Percentiles rank a stretch among this genome's conserved stretches.
Evolutionary conservation across 2,797 vertebrate species (phyloP).

Genomic region (Gymnoscopelus braueri): DNA sequence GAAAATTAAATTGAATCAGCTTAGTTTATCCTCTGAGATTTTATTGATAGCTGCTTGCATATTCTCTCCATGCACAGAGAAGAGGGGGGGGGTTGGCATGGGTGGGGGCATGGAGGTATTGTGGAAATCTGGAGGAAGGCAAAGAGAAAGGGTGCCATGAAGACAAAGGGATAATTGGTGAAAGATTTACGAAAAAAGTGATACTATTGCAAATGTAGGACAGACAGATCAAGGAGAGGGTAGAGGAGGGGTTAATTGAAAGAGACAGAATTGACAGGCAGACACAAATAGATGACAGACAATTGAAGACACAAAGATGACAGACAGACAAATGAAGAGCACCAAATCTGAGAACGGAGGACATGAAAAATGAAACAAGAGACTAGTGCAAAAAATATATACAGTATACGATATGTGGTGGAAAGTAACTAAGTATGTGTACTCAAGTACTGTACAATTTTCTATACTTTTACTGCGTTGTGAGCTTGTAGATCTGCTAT

Average conservation of each 20-base stretch:
- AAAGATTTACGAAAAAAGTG: not conserved
- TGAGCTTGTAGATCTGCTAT: too few relatives aligned
- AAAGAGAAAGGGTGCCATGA: not conserved
- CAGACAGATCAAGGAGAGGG: not conserved
- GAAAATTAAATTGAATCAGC: slow-evolving; percentile 41
- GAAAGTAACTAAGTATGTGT: too few relatives aligned
- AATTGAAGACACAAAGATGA: not conserved
- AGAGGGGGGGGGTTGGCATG: not conserved
- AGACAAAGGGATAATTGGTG: not conserved
- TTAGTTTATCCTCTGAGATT: slow-evolving; percentile 42
- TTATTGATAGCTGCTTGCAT: slow-evolving; percentile 19
- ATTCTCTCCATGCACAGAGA: not conserved
- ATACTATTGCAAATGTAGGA: slow-evolving; percentile 9
- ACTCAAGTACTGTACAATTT: too few relatives aligned
- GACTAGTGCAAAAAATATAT: too few relatives aligned
- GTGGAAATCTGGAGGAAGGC: not conserved
- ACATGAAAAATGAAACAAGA: not conserved
- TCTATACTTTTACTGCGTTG: too few relatives aligned
- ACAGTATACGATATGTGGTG: too few relatives aligned
- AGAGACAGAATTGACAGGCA: slow-evolving; percentile 6
- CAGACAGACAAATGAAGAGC: slow-evolving; percentile 22
- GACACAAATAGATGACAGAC: not conserved
- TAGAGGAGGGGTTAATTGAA: not conserved
- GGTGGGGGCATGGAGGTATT: not conserved
- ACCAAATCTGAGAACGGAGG: slow-evolving; percentile 11